phyloP scores from a whole-genome alignment of 2,113 vertebrate genomes.

The Gopherus evgoodei region DNA sequence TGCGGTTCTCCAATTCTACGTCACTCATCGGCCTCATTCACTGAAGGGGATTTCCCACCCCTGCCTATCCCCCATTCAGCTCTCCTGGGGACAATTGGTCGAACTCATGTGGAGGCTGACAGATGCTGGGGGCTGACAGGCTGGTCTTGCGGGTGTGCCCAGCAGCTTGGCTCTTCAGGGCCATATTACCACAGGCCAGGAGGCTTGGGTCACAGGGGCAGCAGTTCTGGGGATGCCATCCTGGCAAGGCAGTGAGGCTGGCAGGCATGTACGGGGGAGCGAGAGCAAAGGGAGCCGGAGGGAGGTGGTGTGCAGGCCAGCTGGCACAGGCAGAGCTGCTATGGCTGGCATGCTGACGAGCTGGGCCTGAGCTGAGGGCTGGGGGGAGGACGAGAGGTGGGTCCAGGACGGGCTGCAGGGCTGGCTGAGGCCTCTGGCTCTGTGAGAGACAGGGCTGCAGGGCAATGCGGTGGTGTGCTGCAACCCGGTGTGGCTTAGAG shows the following conservation, averaged over 20 bases:
- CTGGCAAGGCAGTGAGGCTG: not conserved
- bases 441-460: too few species aligned
- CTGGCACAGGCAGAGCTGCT: constrained; percentile 44
- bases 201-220: not conserved
- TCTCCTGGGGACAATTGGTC: not conserved
- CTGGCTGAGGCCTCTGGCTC: not conserved
- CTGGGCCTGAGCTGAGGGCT: constrained; percentile 21
- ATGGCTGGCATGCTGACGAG: constrained; percentile 44
- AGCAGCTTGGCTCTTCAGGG: too few species aligned
- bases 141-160: not conserved
- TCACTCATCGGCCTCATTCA: not conserved
- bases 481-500: too few species aligned
- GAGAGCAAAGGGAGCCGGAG: too few species aligned
- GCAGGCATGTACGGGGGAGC: not conserved
- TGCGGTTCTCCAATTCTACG: too few species aligned
- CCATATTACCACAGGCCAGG: too few species aligned
- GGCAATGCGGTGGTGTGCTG: not conserved
- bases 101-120: too few species aligned
- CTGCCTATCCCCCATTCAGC: too few species aligned
- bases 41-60: not conserved
- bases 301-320: constrained; percentile 13
- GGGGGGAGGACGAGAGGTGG: not conserved
- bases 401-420: not conserved
- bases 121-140: too few species aligned
- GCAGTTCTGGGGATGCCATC: not conserved